phyloP scores from a whole-genome alignment of 2,113 vertebrate genomes.

The Desmodus rotundus region DNA sequence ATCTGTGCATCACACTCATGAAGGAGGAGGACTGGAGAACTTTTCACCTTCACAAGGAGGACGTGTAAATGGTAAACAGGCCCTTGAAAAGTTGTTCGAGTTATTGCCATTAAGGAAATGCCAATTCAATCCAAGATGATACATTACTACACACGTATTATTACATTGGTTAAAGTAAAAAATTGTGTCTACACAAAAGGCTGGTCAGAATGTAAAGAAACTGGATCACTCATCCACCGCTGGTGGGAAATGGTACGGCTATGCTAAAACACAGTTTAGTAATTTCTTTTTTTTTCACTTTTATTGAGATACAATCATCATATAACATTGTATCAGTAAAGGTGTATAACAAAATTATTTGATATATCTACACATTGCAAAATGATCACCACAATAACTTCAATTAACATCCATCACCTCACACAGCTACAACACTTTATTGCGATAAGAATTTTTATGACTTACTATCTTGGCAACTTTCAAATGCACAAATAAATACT shows the following conservation, averaged over 20 bases:
- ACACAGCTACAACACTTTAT: neutral
- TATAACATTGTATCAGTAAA: neutral
- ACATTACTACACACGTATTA: neutral
- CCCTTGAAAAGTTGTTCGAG: neutral
- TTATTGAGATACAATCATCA: neutral
- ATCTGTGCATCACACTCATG: accelerated
- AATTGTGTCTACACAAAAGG: neutral
- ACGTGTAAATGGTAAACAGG: neutral
- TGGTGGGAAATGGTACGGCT: neutral
- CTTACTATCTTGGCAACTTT: neutral
- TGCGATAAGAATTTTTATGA: neutral
- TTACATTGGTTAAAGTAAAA: neutral
- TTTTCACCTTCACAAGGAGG: neutral
- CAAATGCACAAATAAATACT: neutral
- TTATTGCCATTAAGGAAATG: neutral
- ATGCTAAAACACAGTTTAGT: no score
- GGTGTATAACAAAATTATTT: neutral
- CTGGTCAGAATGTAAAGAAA: neutral
- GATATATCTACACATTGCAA: neutral
- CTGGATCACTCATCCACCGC: neutral
- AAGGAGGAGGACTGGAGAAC: no score
- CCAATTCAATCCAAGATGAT: no score
- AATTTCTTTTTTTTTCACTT: neutral
- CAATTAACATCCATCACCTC: neutral
- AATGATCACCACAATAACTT: neutral